Evolutionary conservation across 1,140 invertebrate genomes (phyloP).

Genomic region (Agrypnia vestita): DNA sequence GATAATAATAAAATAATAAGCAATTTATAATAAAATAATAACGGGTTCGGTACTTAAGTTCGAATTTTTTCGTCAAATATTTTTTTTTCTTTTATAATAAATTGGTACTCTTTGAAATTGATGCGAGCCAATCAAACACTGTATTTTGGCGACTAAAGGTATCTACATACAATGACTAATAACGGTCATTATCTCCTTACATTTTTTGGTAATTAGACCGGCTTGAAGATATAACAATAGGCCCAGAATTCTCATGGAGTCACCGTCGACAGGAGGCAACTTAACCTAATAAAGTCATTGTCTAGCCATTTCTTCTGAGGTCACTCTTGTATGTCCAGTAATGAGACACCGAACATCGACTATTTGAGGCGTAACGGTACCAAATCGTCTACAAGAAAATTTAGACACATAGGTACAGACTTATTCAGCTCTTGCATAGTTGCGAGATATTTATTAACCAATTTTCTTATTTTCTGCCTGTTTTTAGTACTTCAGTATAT

Average conservation of each 20-base stretch:
- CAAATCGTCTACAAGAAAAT: no score
- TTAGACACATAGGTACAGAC: no score
- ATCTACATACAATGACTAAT: constrained; percentile 1
- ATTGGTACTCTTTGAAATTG: neutral
- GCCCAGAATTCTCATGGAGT: constrained; percentile 22
- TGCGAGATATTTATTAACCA: no score
- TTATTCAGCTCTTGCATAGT: no score
- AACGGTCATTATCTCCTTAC: constrained; percentile 16
- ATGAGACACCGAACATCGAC: constrained; percentile 17
- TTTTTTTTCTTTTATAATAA: no score
- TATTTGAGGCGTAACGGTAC: constrained; percentile 30
- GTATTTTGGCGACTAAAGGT: neutral
- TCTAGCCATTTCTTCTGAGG: constrained; percentile 14
- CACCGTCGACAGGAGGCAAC: constrained; percentile 23
- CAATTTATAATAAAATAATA: no score
- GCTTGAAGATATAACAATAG: constrained; percentile 15
- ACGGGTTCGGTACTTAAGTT: no score
- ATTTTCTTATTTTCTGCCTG: no score
- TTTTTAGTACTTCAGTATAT: no score
- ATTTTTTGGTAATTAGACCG: constrained; percentile 24
- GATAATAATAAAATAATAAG: no score
- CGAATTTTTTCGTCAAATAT: no score
- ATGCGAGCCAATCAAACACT: constrained; percentile 8
- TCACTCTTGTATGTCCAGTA: constrained; percentile 41
- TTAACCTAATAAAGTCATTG: constrained; percentile 42